These are phyloP conservation scores for Penaeus indicus DNA, from an alignment of 1,140 invertebrate species.

Conservation along the genomic window DNA sequence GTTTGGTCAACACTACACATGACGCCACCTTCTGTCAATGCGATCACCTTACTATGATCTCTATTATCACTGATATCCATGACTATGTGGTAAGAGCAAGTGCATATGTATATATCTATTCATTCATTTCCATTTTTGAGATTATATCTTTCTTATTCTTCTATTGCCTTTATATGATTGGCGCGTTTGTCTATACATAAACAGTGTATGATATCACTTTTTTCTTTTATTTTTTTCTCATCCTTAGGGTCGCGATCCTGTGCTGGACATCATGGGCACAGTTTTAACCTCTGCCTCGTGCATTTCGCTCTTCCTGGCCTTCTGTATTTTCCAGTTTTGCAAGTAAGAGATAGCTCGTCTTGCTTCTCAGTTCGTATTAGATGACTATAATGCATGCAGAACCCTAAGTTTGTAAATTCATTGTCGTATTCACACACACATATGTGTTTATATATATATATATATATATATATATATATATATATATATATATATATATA, in stretches of 20 bases:
- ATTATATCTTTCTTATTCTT: background rate
- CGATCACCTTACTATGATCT: conserved; percentile 61
- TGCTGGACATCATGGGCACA: conserved; percentile 51
- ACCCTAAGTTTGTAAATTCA: too few relatives aligned
- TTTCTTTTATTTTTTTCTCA: background rate
- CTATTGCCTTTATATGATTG: background rate
- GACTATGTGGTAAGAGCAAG: conserved; percentile 43
- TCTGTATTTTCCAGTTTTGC: conserved; percentile 52
- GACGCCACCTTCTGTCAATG: conserved; percentile 48
- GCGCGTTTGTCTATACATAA: too few relatives aligned
- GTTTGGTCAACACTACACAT: background rate
- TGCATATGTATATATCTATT: background rate
- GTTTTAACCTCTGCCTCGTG: conserved; percentile 46
- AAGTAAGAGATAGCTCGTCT: conserved; percentile 20
- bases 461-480: too few relatives aligned
- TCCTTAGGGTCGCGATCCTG: conserved; percentile 51
- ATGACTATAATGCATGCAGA: too few relatives aligned
- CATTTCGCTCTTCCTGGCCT: conserved; percentile 32
- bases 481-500: too few relatives aligned
- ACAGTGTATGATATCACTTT: too few relatives aligned
- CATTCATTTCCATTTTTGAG: background rate
- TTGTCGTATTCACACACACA: too few relatives aligned
- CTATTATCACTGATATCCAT: conserved; percentile 61
- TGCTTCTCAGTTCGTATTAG: background rate
- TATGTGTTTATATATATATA: too few relatives aligned